A percentile compares a stretch with the other conserved stretches of the same genome.
phyloP scores from a whole-genome alignment of 2,888 invertebrate genomes.

The Pilophorus perplexus region DNA sequence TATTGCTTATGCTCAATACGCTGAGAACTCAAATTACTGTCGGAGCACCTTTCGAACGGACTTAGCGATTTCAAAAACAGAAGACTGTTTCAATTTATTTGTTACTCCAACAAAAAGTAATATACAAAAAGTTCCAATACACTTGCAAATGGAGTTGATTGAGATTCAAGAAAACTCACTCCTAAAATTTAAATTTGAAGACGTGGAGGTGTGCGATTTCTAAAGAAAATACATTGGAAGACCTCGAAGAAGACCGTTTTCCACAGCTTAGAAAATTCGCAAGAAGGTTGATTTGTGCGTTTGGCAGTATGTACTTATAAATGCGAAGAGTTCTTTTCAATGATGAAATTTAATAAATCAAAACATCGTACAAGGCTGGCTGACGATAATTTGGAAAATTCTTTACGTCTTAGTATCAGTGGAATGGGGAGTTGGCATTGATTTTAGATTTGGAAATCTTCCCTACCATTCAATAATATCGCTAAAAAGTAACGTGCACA shows the following conservation, averaged over 20 bases:
- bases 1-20: too few relatives aligned
- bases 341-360: conserved; percentile 33
- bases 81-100: too few relatives aligned
- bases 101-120: conserved; percentile 34
- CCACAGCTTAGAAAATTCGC: too few relatives aligned
- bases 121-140: conserved; percentile 26
- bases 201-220: conserved; percentile 27
- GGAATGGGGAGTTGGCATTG: too few relatives aligned
- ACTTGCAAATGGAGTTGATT: conserved; percentile 20
- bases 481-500: too few relatives aligned
- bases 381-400: conserved; percentile 9
- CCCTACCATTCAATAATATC: too few relatives aligned
- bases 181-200: conserved; percentile 31
- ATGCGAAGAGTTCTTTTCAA: conserved; percentile 15
- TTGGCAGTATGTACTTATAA: conserved; percentile 23
- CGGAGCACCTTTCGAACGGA: too few relatives aligned
- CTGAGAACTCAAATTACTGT: too few relatives aligned
- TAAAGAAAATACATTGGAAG: conserved; percentile 30
- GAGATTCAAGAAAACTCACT: conserved; percentile 27
- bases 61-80: too few relatives aligned
- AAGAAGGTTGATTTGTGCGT: conserved; percentile 31
- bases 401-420: not conserved
- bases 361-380: conserved; percentile 19
- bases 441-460: too few relatives aligned
- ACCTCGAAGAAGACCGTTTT: too few relatives aligned